Conservation (phyloP, 2,888 invertebrate species). For the Cantharis flavilabris region DNA sequence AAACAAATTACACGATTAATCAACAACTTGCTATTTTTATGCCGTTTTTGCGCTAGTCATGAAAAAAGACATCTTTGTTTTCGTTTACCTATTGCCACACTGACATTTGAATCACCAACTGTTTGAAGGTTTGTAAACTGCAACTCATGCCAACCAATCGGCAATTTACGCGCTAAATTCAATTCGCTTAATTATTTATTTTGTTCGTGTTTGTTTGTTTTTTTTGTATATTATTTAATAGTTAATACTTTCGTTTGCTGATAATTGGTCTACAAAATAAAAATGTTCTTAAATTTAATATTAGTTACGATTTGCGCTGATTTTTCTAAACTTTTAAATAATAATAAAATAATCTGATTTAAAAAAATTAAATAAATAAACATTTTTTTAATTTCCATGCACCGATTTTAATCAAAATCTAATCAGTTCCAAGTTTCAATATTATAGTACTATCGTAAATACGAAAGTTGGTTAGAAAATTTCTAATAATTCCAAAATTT, state of each 20-base stretch:
- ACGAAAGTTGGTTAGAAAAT: too few species aligned
- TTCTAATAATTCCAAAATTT: too few species aligned
- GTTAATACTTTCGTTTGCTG: neutral
- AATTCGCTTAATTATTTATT: neutral
- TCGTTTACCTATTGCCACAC: conserved; percentile 37
- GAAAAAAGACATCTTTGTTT: conserved; percentile 43
- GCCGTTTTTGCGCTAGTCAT: conserved; percentile 46
- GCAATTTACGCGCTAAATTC: conserved; percentile 7
- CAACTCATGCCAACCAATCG: conserved; percentile 41
- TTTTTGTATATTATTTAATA: neutral
- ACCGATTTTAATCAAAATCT: too few species aligned
- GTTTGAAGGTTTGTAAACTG: conserved; percentile 32
- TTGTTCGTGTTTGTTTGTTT: neutral
- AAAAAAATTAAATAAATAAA: too few species aligned
- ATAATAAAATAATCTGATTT: too few species aligned
- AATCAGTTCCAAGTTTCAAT: too few species aligned
- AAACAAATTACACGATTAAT: conserved; percentile 33
- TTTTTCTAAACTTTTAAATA: too few species aligned
- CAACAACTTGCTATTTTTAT: conserved; percentile 45
- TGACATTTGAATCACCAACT: conserved; percentile 42
- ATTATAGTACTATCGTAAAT: too few species aligned
- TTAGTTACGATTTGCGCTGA: too few species aligned
- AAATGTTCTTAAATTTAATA: too few species aligned
- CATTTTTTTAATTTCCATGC: too few species aligned
- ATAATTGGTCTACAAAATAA: too few species aligned